Base-by-base conservation (phyloP, 2,797 vertebrate species). In the Acridotheres tristis region DNA sequence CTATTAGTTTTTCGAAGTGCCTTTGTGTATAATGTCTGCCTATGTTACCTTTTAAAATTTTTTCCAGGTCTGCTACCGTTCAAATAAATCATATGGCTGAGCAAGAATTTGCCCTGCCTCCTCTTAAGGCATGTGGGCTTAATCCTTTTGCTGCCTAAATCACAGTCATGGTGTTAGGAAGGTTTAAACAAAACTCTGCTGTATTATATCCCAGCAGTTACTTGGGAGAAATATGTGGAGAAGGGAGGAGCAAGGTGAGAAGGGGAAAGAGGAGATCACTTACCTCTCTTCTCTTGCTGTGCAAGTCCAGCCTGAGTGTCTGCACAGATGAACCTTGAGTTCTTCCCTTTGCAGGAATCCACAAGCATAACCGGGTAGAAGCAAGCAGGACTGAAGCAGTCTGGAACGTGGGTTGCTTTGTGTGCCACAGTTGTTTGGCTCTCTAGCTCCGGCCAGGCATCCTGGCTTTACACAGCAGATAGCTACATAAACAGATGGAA, bases 351-450 rank as follows among this genome's bases (percentile, higher is more conserved):
- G 80, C 63, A 83, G 91, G 92, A 94, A 57, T 95, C 90, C 93
- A 65, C 16, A 74, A 97, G 90, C 53, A 67, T 67, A 75, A 23
- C 32, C 71, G 80, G 71, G 76, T 93, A 79, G 78, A 91, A 82
- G 30, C 53, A 30, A 83, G 71, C 90, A 97, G 97, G 94, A 93
- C 91, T 76, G 51, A 84, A 88, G 85, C 93, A 80, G 95, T 78
- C 71, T 6, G 26, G 85, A 59, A 94, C 72, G 77, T 88, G 82
- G 82, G 78, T 94, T 96, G 80, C 74, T 88, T 84, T 77, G 66
- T 69, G 90, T 89, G 90, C 84, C 92, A 78, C 93, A 82, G 51
- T 16, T 11, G 21, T 20, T 76, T 74, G 85, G 88, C 89, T 73
- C 69, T 89, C 76, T 83, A 63, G 78, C 78, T 77, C 36, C 0